A percentile compares a stretch with the other conserved stretches of the same genome.
These are phyloP conservation scores for Phlogophora meticulosa DNA, from an alignment of 2,888 invertebrate species.

Conservation along the genomic window DNA sequence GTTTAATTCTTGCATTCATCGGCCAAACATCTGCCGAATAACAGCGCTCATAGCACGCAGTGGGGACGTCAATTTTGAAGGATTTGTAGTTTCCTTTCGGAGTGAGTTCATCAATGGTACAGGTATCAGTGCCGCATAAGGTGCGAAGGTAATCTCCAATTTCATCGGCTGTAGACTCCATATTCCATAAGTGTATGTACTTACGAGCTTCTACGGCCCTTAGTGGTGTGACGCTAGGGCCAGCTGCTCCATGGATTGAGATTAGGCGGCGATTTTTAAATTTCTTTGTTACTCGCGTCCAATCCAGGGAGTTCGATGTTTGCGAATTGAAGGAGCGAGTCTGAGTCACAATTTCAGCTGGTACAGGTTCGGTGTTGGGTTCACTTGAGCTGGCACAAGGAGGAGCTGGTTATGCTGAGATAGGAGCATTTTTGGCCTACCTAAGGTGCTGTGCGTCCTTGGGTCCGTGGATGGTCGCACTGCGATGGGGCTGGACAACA, in stretches of 20 bases:
- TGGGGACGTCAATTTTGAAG: slow-evolving; percentile 8
- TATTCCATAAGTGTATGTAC: slow-evolving; percentile 9
- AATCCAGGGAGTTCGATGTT: not conserved
- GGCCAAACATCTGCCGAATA: slow-evolving; percentile 16
- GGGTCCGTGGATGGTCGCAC: too few relatives aligned
- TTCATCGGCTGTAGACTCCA: slow-evolving; percentile 14
- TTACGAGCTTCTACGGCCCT: slow-evolving; percentile 8
- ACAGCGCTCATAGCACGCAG: slow-evolving; percentile 1
- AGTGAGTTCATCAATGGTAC: slow-evolving; percentile 6
- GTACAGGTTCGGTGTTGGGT: not conserved
- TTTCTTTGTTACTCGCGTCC: slow-evolving; percentile 1
- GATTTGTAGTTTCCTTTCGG: slow-evolving; percentile 15
- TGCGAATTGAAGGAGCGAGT: not conserved
- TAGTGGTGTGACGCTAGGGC: slow-evolving; percentile 6
- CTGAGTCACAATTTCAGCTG: not conserved
- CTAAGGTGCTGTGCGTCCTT: too few relatives aligned
- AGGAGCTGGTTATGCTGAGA: too few relatives aligned
- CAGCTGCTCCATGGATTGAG: slow-evolving; percentile 12
- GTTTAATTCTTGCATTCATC: not conserved
- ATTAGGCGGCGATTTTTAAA: slow-evolving; percentile 3
- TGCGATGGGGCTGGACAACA: too few relatives aligned
- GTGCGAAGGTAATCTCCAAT: not conserved
- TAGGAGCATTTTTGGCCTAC: too few relatives aligned
- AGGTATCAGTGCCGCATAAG: slow-evolving; percentile 2
- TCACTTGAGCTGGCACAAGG: not conserved